Evolutionary conservation across 1,140 invertebrate species (phyloP).

Genomic region (Hydropsyche tenuis): DNA sequence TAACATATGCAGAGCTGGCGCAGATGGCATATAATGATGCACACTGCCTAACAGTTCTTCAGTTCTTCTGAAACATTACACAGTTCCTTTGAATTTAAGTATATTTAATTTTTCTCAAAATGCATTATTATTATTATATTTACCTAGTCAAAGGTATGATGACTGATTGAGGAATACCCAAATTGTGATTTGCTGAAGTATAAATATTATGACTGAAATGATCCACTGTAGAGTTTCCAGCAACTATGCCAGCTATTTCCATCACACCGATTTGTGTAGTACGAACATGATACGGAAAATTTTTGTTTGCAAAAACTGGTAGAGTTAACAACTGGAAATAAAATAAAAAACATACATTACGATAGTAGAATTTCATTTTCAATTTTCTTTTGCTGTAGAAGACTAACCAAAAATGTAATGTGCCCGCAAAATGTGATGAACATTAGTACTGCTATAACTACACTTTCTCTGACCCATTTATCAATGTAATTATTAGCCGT

Average conservation of each 20-base stretch:
- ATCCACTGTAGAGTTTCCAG: conserved; percentile 64
- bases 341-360: background rate
- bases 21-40: conserved; percentile 60
- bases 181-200: conserved; percentile 55
- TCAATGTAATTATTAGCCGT: conserved; percentile 84
- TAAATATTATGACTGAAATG: conserved; percentile 70
- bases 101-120: conserved; percentile 9
- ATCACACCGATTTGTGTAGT: conserved; percentile 80
- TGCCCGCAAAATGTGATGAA: conserved; percentile 81
- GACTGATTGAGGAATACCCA: conserved; percentile 58
- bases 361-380: background rate
- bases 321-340: conserved; percentile 73
- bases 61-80: conserved; percentile 54
- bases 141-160: conserved; percentile 66
- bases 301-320: conserved; percentile 81
- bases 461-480: conserved; percentile 90
- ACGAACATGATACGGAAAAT: conserved; percentile 86
- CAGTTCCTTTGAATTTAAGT: conserved; percentile 17
- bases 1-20: conserved; percentile 52
- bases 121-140: conserved; percentile 51
- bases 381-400: background rate
- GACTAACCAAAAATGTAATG: conserved; percentile 73
- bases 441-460: conserved; percentile 80
- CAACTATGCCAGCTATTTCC: conserved; percentile 61
- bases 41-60: conserved; percentile 62